Evolutionary conservation across 2,888 invertebrate species (phyloP), one percentile per base, ranked within the genome.

Genomic region (Bedellia somnulentella): DNA sequence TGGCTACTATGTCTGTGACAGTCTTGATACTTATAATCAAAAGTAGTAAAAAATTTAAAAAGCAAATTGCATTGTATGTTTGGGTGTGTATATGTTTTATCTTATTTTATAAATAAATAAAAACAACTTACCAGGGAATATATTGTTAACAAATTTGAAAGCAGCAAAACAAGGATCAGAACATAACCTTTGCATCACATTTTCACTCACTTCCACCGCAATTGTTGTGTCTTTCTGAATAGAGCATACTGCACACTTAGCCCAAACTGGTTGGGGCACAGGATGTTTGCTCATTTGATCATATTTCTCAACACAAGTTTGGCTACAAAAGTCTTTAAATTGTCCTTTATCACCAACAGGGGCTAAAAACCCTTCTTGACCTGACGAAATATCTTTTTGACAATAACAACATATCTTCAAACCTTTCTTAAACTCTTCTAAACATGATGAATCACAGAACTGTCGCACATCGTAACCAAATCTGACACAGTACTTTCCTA

Each of bases 381-480:
- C 85, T 0, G 79, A 78, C 1, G 88, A 87, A 42, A 94, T 87
- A 51, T 95, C 93, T 45, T 88, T 87, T 49, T 95, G 94, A 54
- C 97, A 97, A 48, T 89, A 93, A 35, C 89, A 89, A 59, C 96
- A 97, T 6, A 93, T 88, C 60, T 93, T 93, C 14, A 94, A 73
- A 0, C 89, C 88, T 49, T 89, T 89, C 52, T 94, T 94, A 49
- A 88, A 94, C 43, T 89, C 88, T 44, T 92, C 92, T 32, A 94
- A 75, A 52, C 96, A 96, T 0, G 76, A 70, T 2, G 89, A 87
- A 39, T 89, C 87, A 57, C 96, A 97, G 64, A 96, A 96, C 57
- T 95, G 95, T 9, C 91, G 81, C 28, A 95, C 87, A 48, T 93
- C 92, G 38, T 89, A 89, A 0, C 95, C 95, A 56, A 95, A 93